Evolutionary conservation across 2,797 vertebrate genomes (phyloP), one percentile per base, ranked within the genome.

Genomic region (Lutjanus campechanus): DNA sequence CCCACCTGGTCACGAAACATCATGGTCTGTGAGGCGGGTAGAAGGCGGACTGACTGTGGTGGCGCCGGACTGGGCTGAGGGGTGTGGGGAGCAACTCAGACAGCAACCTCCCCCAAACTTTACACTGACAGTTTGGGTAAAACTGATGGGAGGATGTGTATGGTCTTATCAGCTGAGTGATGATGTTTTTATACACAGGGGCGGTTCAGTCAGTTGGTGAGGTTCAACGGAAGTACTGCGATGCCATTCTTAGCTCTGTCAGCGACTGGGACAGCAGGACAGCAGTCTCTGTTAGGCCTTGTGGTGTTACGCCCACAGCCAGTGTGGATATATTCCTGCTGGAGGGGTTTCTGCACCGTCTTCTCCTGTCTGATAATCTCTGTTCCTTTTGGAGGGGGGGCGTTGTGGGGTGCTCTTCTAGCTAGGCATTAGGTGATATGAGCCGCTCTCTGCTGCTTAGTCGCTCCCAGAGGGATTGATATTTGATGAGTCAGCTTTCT

Each of bases 1-100:
- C 98, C 97, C 76, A 99, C 98, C 97, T 99, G 98, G 94, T 99
- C 98, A 60, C 98, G 98, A 97, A 99, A 99, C 98, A 99, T 99
- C 98, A 99, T 99, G 95, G 90, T 94, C 93, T 89, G 91, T 53
- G 53, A 81, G 82, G 43, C 22, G 46, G 81, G 72, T 46, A 9
- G 56, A 43, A 13, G 64, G 58, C 16, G 4, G 74, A 46, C 44
- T 40, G 75, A 29, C 64, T 69, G 70, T 4, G 68, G 68, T 17
- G 68, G 54, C 1, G 44, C 25, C 16, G 29, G 36, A 19, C 63
- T 8, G 36, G 77, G 58, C 54, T 47, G 54, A 58, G 64, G 63
- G 10, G 40, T 8, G 50, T 20, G 22, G 15, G 16, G 13, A 61
- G 55, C 1, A 8, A 58, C 66, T 60, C 58, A 25, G 36, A n/a